Conservation (phyloP, 2,797 vertebrate species). For the Cyclopterus lumpus region DNA sequence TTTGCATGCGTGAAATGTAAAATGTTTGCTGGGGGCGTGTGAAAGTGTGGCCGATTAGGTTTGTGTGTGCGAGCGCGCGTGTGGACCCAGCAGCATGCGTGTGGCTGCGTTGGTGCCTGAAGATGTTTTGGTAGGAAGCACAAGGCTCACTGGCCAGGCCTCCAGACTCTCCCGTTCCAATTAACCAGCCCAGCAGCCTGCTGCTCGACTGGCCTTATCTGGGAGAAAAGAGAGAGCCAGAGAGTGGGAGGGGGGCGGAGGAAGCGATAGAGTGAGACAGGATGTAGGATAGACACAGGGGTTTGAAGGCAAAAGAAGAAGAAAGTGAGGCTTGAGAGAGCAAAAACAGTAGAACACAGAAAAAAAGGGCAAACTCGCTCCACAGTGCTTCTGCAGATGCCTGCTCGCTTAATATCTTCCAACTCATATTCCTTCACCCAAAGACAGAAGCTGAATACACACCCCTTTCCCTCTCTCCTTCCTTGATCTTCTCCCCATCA, state of each 20-base stretch:
- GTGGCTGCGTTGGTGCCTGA: conserved; percentile 63
- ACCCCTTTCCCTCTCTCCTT: background rate
- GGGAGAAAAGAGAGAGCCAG: conserved; percentile 7
- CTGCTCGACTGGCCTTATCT: conserved; percentile 76
- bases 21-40: conserved; percentile 54
- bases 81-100: conserved; percentile 45
- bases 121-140: conserved; percentile 79
- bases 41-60: conserved; percentile 45
- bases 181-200: conserved; percentile 80
- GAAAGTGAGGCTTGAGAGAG: conserved; percentile 22
- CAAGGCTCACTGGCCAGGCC: conserved; percentile 78
- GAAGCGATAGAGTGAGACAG: conserved; percentile 43
- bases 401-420: conserved; percentile 16
- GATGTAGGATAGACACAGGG: conserved; percentile 28
- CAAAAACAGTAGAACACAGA: background rate
- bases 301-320: conserved; percentile 26
- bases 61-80: conserved; percentile 8
- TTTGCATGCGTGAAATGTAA: conserved; percentile 62
- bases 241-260: background rate
- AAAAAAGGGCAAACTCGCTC: conserved; percentile 9
- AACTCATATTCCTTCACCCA: conserved; percentile 6
- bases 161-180: conserved; percentile 73
- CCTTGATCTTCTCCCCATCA: conserved; percentile 23
- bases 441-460: background rate
- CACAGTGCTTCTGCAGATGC: conserved; percentile 41